Conservation (phyloP, 2,888 invertebrate species). For the Tetragonula carbonaria region DNA sequence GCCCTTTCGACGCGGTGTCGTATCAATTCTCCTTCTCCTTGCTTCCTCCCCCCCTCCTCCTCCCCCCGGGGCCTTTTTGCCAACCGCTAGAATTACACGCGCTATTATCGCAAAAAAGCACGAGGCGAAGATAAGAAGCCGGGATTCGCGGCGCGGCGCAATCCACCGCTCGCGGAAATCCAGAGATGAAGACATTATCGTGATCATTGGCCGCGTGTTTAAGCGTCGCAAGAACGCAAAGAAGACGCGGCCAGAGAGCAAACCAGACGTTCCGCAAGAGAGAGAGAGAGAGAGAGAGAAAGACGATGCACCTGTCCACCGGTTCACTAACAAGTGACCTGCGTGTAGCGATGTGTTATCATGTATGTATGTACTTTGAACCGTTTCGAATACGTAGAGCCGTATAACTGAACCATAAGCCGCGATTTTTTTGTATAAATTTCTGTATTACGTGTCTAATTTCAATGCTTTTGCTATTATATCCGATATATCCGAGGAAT, state of each 20-base stretch:
- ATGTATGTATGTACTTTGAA: too few relatives aligned
- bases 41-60: background rate
- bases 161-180: slow-evolving; percentile 54
- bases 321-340: slow-evolving; percentile 42
- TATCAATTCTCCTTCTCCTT: slow-evolving; percentile 19
- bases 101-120: slow-evolving; percentile 52
- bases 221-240: slow-evolving; percentile 59
- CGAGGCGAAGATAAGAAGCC: slow-evolving; percentile 47
- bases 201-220: slow-evolving; percentile 61
- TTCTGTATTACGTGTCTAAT: too few relatives aligned
- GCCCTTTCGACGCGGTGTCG: slow-evolving; percentile 10
- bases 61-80: slow-evolving; percentile 16
- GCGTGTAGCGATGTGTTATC: background rate
- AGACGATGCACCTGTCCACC: slow-evolving; percentile 45
- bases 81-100: slow-evolving; percentile 49
- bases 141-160: slow-evolving; percentile 54
- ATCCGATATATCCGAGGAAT: too few relatives aligned
- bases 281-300: slow-evolving; percentile 5
- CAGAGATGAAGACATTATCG: slow-evolving; percentile 71
- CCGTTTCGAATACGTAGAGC: too few relatives aligned
- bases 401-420: too few relatives aligned
- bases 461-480: too few relatives aligned
- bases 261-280: background rate
- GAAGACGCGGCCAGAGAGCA: slow-evolving; percentile 8
- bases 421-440: too few relatives aligned